phyloP scores from a whole-genome alignment of 2,113 vertebrate genomes.

The Notarius lentiginosus region DNA sequence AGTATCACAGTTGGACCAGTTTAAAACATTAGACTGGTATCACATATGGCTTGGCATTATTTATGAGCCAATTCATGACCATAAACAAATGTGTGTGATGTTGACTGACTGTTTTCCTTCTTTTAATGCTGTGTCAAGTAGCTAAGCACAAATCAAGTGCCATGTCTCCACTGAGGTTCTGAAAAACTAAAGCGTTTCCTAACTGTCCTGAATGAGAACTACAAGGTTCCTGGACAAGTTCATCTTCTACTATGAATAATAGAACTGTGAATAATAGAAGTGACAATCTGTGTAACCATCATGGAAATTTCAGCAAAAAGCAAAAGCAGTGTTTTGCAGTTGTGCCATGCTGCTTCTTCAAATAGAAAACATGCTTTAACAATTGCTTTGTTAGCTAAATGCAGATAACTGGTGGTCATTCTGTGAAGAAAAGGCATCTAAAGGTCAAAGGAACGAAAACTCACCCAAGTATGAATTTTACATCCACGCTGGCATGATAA shows the following conservation, averaged over 20 bases:
- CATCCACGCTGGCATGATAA: background rate
- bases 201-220: background rate
- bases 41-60: background rate
- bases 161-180: background rate
- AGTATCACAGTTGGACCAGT: background rate
- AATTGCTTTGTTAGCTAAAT: background rate
- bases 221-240: background rate
- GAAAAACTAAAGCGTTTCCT: background rate
- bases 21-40: background rate
- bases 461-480: background rate
- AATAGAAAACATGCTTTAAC: background rate
- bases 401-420: background rate
- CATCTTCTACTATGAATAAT: background rate
- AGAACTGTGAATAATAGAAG: background rate
- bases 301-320: background rate
- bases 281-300: background rate
- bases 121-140: background rate
- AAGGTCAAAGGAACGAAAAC: background rate
- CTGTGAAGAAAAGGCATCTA: background rate
- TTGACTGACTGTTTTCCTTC: background rate
- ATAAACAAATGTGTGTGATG: background rate
- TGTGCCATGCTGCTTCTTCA: background rate
- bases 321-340: background rate
- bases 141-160: constrained; percentile 1
- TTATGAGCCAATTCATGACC: background rate